phyloP scores from a whole-genome alignment of 2,797 vertebrate genomes.

The Enteromius argenteus region DNA sequence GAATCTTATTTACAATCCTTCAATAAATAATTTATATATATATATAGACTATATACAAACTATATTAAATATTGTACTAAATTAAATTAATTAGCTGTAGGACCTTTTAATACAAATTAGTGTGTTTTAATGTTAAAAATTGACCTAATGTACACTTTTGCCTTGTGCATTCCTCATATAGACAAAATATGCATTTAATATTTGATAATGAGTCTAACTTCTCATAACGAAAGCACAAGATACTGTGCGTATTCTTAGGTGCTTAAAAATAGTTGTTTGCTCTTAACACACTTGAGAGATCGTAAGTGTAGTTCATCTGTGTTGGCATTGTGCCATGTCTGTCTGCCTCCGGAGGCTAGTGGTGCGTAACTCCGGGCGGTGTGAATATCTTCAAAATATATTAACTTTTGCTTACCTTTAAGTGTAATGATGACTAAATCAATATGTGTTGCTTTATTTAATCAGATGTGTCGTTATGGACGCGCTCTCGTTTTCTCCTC shows the following conservation, averaged over 20 bases:
- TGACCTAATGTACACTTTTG: neutral
- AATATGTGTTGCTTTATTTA: slow-evolving; percentile 35
- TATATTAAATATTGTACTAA: neutral
- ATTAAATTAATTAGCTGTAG: neutral
- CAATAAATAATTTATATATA: neutral
- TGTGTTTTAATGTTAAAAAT: neutral
- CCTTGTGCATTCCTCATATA: neutral
- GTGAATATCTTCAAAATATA: neutral
- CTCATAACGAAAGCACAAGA: neutral
- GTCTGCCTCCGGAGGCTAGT: slow-evolving; percentile 10
- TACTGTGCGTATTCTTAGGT: neutral
- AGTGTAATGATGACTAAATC: slow-evolving; percentile 38
- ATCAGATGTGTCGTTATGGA: neutral
- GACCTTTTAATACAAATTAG: neutral
- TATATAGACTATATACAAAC: neutral
- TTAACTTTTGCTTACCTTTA: slow-evolving; percentile 53
- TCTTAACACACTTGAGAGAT: slow-evolving; percentile 50
- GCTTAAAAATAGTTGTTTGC: neutral
- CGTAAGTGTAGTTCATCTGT: slow-evolving; percentile 58
- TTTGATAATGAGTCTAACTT: neutral
- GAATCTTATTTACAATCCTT: no score
- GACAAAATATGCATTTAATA: neutral
- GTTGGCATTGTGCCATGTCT: slow-evolving; percentile 36
- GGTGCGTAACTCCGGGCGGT: neutral
- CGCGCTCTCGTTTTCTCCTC: slow-evolving; percentile 12